A percentile compares a stretch with the other conserved stretches of the same genome.
These are phyloP conservation scores for Papilio demoleus DNA, from an alignment of 2,888 invertebrate genomes.

Conservation along the genomic window DNA sequence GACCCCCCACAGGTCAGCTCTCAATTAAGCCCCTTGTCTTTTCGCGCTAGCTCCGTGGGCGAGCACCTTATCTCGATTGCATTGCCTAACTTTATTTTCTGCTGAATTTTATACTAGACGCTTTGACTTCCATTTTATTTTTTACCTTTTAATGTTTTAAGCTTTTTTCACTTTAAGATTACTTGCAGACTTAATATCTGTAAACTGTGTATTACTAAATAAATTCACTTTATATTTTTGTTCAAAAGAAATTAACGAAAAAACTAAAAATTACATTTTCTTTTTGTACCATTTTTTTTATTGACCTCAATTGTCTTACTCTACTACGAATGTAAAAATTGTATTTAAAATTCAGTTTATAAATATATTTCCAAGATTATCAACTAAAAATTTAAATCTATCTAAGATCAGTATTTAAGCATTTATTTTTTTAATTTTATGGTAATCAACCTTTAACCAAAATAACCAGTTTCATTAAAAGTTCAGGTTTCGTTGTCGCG, in stretches of 20 bases:
- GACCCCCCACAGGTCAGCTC: slow-evolving; percentile 76
- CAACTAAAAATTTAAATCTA: no score
- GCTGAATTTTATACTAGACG: slow-evolving; percentile 64
- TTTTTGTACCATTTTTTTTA: no score
- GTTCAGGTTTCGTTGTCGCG: slow-evolving; percentile 9
- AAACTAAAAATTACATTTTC: no score
- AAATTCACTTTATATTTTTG: neutral
- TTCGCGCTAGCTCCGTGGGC: slow-evolving; percentile 73
- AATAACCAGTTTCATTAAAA: slow-evolving; percentile 6
- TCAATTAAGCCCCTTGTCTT: slow-evolving; percentile 83
- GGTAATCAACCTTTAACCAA: neutral
- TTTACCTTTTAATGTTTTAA: slow-evolving; percentile 16
- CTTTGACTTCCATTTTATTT: slow-evolving; percentile 41
- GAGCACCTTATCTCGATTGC: slow-evolving; percentile 71
- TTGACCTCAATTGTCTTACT: no score
- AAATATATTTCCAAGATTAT: no score
- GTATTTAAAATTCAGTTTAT: no score
- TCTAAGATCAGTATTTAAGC: neutral
- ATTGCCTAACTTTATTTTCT: slow-evolving; percentile 69
- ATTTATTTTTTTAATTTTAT: slow-evolving; percentile 2
- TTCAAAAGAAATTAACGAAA: neutral
- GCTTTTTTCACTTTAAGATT: slow-evolving; percentile 9
- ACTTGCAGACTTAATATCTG: neutral
- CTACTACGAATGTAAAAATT: no score
- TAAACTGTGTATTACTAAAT: no score